Evolutionary conservation across 2,797 vertebrate species (phyloP).

Genomic region (Xenentodon cancila): DNA sequence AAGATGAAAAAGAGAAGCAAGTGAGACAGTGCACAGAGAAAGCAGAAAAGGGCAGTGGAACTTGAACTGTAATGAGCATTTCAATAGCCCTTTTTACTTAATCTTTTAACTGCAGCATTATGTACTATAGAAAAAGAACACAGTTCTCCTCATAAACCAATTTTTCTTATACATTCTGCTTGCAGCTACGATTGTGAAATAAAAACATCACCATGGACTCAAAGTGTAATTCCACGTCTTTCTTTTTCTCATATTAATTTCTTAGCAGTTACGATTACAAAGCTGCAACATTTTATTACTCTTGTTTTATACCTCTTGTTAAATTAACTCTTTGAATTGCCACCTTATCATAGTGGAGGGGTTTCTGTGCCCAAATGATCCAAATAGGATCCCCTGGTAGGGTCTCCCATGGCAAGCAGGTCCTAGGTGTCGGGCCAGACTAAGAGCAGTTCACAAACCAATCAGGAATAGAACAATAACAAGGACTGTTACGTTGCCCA

Average conservation of each 20-base stretch:
- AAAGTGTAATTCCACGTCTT: conserved; percentile 47
- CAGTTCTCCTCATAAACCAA: conserved; percentile 42
- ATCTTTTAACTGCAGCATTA: conserved; percentile 58
- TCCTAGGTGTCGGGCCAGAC: too few relatives aligned
- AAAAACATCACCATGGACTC: not conserved
- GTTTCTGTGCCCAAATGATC: too few relatives aligned
- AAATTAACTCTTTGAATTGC: too few relatives aligned
- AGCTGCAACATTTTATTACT: conserved; percentile 11
- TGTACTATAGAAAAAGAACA: conserved; percentile 46
- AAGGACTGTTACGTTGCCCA: too few relatives aligned
- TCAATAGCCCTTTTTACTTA: conserved; percentile 51
- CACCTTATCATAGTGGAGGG: too few relatives aligned
- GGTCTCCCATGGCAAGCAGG: too few relatives aligned
- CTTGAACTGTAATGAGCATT: conserved; percentile 65
- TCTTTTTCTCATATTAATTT: conserved; percentile 52
- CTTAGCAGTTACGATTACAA: conserved; percentile 19
- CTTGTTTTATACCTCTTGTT: not conserved
- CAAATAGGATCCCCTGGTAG: too few relatives aligned
- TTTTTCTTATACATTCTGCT: conserved; percentile 28
- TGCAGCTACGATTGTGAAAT: conserved; percentile 8
- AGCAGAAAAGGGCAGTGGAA: conserved; percentile 45
- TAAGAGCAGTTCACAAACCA: too few relatives aligned
- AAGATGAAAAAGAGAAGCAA: conserved; percentile 77
- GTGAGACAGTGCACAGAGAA: conserved; percentile 64
- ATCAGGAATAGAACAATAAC: too few relatives aligned